These are phyloP conservation scores for Cremastinae sp. DNA, from an alignment of 2,888 invertebrate species.

Conservation along the genomic window DNA sequence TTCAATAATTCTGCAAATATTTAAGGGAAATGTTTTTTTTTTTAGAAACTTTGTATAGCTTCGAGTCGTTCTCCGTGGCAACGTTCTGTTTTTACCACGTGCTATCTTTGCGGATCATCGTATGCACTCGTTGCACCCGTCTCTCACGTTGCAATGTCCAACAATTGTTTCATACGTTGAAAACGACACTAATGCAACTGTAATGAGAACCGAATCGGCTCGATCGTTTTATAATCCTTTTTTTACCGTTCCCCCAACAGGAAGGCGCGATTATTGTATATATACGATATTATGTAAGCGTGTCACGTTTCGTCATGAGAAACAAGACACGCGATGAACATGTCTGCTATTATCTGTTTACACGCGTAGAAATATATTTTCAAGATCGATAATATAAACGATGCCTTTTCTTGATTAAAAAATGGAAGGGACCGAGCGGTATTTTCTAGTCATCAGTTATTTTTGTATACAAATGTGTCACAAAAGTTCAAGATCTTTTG, in stretches of 20 bases:
- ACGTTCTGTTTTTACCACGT: conserved; percentile 52
- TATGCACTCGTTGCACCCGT: conserved; percentile 43
- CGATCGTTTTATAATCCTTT: conserved; percentile 35
- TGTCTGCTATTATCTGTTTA: conserved; percentile 12
- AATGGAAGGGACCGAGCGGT: too few species aligned
- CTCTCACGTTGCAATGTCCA: conserved; percentile 39
- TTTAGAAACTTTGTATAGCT: not conserved
- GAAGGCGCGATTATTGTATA: conserved; percentile 34
- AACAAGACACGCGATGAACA: conserved; percentile 43
- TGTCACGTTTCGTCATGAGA: conserved; percentile 39
- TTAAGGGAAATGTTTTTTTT: too few species aligned
- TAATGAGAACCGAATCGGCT: not conserved
- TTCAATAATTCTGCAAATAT: too few species aligned
- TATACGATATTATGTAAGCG: conserved; percentile 40
- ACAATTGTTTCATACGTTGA: not conserved
- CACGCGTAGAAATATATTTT: conserved; percentile 41
- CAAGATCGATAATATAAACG: conserved; percentile 27
- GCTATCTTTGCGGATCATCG: conserved; percentile 50
- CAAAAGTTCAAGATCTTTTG: too few species aligned
- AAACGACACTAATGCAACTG: conserved; percentile 17
- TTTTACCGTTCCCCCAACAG: conserved; percentile 18
- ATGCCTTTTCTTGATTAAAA: too few species aligned
- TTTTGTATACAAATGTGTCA: too few species aligned
- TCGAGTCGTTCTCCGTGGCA: conserved; percentile 46
- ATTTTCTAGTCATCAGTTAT: too few species aligned